Base-by-base conservation (phyloP, 2,113 vertebrate species). In the Catharus bicknelli region DNA sequence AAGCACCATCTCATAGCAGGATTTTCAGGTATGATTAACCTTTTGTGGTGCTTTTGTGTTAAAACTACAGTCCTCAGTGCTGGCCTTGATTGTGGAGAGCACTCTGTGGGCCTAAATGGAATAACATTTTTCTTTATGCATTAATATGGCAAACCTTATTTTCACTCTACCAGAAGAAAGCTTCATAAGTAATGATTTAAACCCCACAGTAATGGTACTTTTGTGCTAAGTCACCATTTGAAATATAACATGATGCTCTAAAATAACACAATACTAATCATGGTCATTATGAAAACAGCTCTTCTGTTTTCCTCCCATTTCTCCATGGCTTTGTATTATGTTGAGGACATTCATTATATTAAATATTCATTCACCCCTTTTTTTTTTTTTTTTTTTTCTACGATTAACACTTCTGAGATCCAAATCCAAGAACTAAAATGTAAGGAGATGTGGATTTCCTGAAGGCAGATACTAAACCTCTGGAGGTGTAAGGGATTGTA, bases 21-120 rank as follows among this genome's bases (percentile, higher is more conserved):
- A 76, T 92, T 94, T 95, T 30, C 72, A 90, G 72, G 57, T 72
- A 40, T 53, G 7, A 87, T 91, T 93, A 75, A 75, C 36, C 20
- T 86, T 86, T 86, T 38, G 32, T 17, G 64, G 42, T 25, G 88
- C 38, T 82, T 73, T n/a, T 16, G 7, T 53, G 20, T 34, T 87
- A 87, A 55, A 82, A 57, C 13, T 16, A 25, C 27, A 36, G 27
- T 30, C 26, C 30, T 58, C 54, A 53, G 13, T 51, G 34, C 20
- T 38, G 45, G 12, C 12, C 23, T 19, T 74, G 51, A 34, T 86
- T 58, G 67, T 76, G 19, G 72, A 83, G 55, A 84, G 11, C 34
- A 27, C 21, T 64, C 79, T 7, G 5, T 50, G 42, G 32, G 5
- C 16, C 38, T 76, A 86, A 75, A 73, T 68, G n/a, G 70, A 93